phyloP scores from a whole-genome alignment of 2,888 invertebrate species.

The Campoplex capitator region DNA sequence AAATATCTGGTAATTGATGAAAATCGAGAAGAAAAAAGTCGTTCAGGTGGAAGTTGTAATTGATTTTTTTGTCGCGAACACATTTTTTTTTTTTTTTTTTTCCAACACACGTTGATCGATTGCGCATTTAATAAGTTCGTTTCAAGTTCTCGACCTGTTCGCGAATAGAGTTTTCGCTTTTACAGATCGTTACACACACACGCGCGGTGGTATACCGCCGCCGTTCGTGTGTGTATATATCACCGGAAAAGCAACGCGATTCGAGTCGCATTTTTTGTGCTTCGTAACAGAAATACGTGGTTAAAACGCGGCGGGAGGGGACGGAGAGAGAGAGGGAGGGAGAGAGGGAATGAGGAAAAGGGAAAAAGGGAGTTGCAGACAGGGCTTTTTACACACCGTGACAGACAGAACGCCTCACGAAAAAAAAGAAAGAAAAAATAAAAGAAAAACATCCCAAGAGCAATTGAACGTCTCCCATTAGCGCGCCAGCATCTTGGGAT shows the following conservation, averaged over 20 bases:
- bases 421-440: too few relatives aligned
- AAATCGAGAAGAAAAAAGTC: neutral
- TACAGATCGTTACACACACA: neutral
- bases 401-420: conserved; percentile 14
- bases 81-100: neutral
- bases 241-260: neutral
- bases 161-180: neutral
- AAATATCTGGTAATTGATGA: neutral
- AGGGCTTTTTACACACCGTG: conserved; percentile 31
- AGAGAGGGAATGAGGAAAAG: neutral
- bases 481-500: conserved; percentile 3
- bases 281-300: conserved; percentile 37
- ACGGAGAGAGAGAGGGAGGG: too few relatives aligned
- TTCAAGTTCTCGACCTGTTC: conserved; percentile 17
- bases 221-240: neutral
- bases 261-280: conserved; percentile 29
- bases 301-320: neutral
- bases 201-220: neutral
- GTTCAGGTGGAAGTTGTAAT: neutral
- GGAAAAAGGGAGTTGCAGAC: neutral
- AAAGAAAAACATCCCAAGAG: neutral
- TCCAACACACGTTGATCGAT: neutral
- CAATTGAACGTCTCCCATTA: conserved; percentile 19
- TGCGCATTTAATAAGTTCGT: conserved; percentile 5
- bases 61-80: neutral